These are phyloP conservation scores for Drosophila greeni DNA, from an alignment of 2,888 invertebrate species.

Conservation along the genomic window DNA sequence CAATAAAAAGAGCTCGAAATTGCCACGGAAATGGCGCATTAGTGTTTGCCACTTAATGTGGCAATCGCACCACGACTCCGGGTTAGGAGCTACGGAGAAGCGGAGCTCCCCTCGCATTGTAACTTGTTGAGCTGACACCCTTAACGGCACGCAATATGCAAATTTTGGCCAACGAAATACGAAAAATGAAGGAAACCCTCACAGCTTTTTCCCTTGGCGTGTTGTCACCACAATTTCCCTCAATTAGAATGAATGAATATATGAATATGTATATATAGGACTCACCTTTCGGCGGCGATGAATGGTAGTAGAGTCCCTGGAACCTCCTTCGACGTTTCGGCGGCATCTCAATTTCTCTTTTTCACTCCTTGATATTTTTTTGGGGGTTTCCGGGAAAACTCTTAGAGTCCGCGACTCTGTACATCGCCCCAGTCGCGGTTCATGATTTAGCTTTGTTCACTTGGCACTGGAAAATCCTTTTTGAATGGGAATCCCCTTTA, in stretches of 20 bases:
- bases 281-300: constrained; percentile 79
- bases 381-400: not conserved
- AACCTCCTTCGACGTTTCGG: constrained; percentile 77
- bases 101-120: constrained; percentile 1
- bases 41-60: constrained; percentile 66
- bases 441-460: constrained; percentile 33
- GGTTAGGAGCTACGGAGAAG: not conserved
- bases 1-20: constrained; percentile 57
- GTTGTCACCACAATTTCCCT: constrained; percentile 61
- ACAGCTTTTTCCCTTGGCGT: constrained; percentile 30
- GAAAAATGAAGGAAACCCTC: constrained; percentile 2
- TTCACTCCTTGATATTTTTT: constrained; percentile 4
- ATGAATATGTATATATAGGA: constrained; percentile 40
- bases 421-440: constrained; percentile 56
- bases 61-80: constrained; percentile 20
- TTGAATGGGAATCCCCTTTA: not conserved
- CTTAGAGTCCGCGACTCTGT: constrained; percentile 57
- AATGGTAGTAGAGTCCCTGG: constrained; percentile 79
- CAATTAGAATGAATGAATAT: constrained; percentile 59
- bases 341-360: constrained; percentile 66
- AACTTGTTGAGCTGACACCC: constrained; percentile 41
- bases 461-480: constrained; percentile 8
- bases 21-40: constrained; percentile 69
- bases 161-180: constrained; percentile 42
- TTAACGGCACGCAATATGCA: constrained; percentile 66